These are phyloP conservation scores for Synergus japonicus DNA, from an alignment of 2,888 invertebrate species.

Conservation along the genomic window DNA sequence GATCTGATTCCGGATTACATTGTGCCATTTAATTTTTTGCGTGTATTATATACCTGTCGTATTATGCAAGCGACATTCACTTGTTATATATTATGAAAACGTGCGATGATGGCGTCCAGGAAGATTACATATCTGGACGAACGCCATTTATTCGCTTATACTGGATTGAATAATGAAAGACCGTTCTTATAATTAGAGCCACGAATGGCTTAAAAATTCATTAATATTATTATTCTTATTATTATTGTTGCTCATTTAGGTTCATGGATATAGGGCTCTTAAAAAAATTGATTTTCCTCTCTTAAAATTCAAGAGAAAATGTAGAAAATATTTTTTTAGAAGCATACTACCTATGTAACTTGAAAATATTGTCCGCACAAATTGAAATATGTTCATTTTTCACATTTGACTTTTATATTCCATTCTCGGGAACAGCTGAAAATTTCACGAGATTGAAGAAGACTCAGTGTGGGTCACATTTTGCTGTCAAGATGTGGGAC, in stretches of 20 bases:
- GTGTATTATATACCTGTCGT: no score
- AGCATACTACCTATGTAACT: not conserved
- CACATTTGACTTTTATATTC: not conserved
- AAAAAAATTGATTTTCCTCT: no score
- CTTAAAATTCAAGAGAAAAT: not conserved
- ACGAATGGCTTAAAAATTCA: slow-evolving; percentile 41
- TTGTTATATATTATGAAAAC: slow-evolving; percentile 22
- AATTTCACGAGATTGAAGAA: not conserved
- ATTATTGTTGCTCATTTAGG: no score
- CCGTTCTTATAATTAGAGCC: slow-evolving; percentile 49
- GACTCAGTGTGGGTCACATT: slow-evolving; percentile 2
- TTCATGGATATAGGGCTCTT: no score
- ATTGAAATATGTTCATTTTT: not conserved
- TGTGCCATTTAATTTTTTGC: no score
- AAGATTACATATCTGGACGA: slow-evolving; percentile 47
- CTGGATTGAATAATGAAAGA: slow-evolving; percentile 54
- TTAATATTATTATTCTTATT: not conserved
- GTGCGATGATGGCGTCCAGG: slow-evolving; percentile 14
- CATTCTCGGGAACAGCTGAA: not conserved
- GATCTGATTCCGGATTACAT: no score
- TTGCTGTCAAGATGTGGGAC: slow-evolving; percentile 23
- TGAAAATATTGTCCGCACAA: not conserved
- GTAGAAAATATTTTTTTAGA: not conserved
- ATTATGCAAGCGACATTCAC: slow-evolving; percentile 20
- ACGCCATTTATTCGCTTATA: slow-evolving; percentile 50